Evolutionary conservation across 2,888 invertebrate genomes (phyloP).

Genomic region (Acleris emargana): DNA sequence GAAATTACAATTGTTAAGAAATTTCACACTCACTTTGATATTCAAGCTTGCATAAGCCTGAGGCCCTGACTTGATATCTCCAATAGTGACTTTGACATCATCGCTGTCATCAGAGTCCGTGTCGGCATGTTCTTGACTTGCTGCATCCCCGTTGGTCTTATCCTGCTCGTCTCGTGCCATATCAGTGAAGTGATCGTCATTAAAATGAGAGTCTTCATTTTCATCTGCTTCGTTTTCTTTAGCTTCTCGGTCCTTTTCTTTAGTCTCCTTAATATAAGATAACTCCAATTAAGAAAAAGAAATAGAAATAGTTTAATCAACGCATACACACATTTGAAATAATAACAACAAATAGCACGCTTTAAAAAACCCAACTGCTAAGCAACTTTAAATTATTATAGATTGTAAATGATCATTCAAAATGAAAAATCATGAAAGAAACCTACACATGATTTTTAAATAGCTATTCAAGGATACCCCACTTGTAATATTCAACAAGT

Average conservation of each 20-base stretch:
- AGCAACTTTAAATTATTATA: no score
- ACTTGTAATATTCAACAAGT: no score
- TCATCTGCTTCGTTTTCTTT: slow-evolving; percentile 74
- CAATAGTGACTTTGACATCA: slow-evolving; percentile 96
- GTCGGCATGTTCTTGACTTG: slow-evolving; percentile 83
- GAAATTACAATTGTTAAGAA: neutral
- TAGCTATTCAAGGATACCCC: no score
- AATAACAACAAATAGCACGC: no score
- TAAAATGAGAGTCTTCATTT: slow-evolving; percentile 78
- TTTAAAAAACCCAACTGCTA: no score
- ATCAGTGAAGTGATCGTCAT: slow-evolving; percentile 78
- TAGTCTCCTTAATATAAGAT: slow-evolving; percentile 52
- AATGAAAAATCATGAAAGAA: no score
- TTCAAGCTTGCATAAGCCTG: slow-evolving; percentile 88
- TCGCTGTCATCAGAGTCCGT: slow-evolving; percentile 89
- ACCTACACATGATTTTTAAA: no score
- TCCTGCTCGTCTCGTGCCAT: slow-evolving; percentile 67
- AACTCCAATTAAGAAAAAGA: no score
- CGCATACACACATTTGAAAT: no score
- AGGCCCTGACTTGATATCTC: slow-evolving; percentile 91
- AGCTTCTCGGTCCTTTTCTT: slow-evolving; percentile 78
- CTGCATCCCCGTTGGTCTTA: slow-evolving; percentile 70
- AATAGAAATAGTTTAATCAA: no score
- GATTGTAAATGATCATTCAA: no score
- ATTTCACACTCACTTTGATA: slow-evolving; percentile 82